A percentile compares a stretch with the other conserved stretches of the same genome.
phyloP scores from a whole-genome alignment of 2,797 vertebrate species.

The Gadopsis marmoratus region DNA sequence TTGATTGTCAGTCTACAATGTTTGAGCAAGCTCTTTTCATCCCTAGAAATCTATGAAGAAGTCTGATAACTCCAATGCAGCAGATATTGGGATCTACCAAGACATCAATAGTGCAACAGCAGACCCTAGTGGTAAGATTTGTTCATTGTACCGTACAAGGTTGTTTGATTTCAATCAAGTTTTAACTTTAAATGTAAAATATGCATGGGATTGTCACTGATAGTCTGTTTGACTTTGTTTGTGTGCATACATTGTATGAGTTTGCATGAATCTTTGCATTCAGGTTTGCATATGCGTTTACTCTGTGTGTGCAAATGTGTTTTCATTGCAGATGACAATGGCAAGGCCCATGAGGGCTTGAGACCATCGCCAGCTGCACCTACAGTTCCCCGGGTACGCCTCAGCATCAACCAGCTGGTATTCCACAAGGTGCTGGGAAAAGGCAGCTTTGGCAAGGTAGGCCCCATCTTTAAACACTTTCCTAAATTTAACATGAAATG shows the following conservation, averaged over 20 bases:
- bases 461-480: constrained; percentile 15
- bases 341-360: constrained; percentile 81
- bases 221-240: background rate
- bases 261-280: constrained; percentile 49
- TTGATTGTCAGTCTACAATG: background rate
- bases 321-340: constrained; percentile 71
- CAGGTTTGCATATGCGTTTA: constrained; percentile 45
- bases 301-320: constrained; percentile 72
- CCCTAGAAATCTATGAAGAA: constrained; percentile 88
- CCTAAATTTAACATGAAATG: constrained; percentile 4
- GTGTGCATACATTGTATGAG: background rate
- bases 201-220: background rate
- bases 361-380: constrained; percentile 44
- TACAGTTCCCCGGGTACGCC: constrained; percentile 60
- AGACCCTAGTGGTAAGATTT: constrained; percentile 77
- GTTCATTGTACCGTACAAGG: constrained; percentile 17
- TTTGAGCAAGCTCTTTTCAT: constrained; percentile 18
- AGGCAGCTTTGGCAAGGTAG: constrained; percentile 98
- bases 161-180: constrained; percentile 1
- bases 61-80: constrained; percentile 77
- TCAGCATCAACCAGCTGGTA: constrained; percentile 88
- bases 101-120: constrained; percentile 78
- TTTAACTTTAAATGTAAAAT: background rate
- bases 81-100: constrained; percentile 92
- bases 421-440: constrained; percentile 97